These are phyloP conservation scores for Nemoura dubitans DNA, from an alignment of 2,888 invertebrate species.

Conservation along the genomic window DNA sequence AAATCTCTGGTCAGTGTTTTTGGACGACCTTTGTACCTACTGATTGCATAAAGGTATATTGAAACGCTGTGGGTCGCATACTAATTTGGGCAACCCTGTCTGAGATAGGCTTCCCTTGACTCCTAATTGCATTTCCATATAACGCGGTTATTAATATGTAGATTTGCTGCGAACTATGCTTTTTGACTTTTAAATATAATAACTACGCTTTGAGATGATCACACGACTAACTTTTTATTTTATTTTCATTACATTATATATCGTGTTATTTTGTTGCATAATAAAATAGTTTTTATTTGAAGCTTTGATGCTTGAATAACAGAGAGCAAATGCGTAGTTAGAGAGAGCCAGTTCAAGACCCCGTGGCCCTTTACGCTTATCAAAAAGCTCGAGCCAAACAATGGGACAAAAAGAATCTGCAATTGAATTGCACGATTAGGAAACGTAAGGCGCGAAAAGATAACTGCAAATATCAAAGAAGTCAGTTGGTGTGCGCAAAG, in stretches of 20 bases:
- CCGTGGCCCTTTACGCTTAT: neutral
- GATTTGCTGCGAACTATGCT: constrained; percentile 56
- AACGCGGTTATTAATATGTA: constrained; percentile 62
- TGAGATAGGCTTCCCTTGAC: neutral
- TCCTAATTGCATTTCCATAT: constrained; percentile 63
- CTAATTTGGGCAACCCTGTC: neutral
- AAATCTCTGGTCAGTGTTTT: too few species aligned
- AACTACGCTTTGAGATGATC: neutral
- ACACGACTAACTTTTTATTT: neutral
- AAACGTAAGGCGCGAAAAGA: neutral
- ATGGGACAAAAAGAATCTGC: neutral
- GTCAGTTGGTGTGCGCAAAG: too few species aligned
- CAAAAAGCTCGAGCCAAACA: neutral
- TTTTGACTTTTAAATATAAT: constrained; percentile 58
- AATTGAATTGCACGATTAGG: neutral
- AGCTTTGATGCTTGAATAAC: neutral
- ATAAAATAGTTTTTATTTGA: neutral
- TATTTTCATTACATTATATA: neutral
- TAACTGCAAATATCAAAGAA: neutral
- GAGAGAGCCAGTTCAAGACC: neutral
- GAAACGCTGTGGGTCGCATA: neutral
- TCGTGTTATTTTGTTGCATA: neutral
- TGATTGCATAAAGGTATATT: neutral
- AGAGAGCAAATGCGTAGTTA: neutral
- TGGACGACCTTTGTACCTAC: too few species aligned